A percentile compares a stretch with the other conserved stretches of the same genome.
Evolutionary conservation across 2,888 invertebrate genomes (phyloP).

Genomic region (Sarcophaga variegata): DNA sequence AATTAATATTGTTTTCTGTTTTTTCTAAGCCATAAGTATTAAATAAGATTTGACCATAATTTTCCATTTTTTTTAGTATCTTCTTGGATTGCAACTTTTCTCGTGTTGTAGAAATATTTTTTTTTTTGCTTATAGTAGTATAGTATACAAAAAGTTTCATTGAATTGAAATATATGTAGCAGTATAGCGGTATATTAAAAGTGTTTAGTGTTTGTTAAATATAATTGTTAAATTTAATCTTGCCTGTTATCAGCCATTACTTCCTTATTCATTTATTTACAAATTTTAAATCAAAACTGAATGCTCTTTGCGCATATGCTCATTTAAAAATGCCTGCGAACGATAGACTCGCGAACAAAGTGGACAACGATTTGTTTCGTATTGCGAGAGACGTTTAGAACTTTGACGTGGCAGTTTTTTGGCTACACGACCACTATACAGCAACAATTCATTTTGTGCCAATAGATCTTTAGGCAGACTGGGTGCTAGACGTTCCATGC

Average conservation of each 20-base stretch:
- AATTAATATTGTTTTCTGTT: too few species aligned
- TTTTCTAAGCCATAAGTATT: not conserved
- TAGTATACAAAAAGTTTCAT: too few species aligned
- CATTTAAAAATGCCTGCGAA: slow-evolving; percentile 81
- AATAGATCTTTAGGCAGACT: slow-evolving; percentile 76
- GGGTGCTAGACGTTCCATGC: slow-evolving; percentile 76
- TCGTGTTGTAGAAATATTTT: not conserved
- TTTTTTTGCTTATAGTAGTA: too few species aligned
- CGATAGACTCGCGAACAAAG: slow-evolving; percentile 80
- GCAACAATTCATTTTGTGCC: slow-evolving; percentile 73
- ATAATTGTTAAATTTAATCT: slow-evolving; percentile 46
- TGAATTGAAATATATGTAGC: not conserved
- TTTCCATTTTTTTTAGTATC: not conserved
- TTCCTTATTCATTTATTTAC: not conserved
- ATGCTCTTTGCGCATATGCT: slow-evolving; percentile 82
- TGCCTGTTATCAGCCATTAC: slow-evolving; percentile 48
- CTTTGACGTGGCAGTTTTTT: slow-evolving; percentile 75
- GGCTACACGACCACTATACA: slow-evolving; percentile 70
- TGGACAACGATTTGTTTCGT: slow-evolving; percentile 80
- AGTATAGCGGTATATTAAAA: not conserved
- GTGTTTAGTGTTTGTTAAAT: not conserved
- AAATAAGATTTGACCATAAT: not conserved
- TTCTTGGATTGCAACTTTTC: not conserved
- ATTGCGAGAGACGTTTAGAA: slow-evolving; percentile 75
- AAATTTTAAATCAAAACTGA: slow-evolving; percentile 78